Conservation (phyloP, 2,113 vertebrate genomes). For the Zosterops lateralis region DNA sequence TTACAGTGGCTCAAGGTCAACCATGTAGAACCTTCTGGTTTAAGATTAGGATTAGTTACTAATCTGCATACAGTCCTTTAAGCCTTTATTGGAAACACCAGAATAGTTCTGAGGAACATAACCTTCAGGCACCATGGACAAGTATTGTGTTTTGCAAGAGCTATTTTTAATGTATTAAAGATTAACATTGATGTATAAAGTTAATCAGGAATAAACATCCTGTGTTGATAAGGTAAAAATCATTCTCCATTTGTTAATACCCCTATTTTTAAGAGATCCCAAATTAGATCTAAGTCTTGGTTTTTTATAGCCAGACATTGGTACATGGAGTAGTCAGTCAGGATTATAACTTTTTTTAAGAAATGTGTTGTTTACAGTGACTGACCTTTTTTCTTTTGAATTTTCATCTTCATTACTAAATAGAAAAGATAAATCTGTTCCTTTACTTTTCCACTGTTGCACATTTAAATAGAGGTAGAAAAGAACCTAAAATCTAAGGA, state of each 20-base stretch:
- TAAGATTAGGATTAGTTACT: not conserved
- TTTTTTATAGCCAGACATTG: not conserved
- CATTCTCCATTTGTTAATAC: not conserved
- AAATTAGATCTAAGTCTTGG: not conserved
- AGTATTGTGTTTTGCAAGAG: not conserved
- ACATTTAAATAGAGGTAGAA: not conserved
- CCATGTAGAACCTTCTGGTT: not conserved
- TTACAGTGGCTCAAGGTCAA: not conserved
- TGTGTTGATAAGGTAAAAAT: not conserved
- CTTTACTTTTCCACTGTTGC: not conserved
- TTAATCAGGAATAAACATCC: conserved; percentile 2
- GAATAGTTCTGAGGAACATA: not conserved
- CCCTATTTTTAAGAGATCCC: not conserved
- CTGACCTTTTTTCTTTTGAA: not conserved
- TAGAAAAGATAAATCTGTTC: not conserved
- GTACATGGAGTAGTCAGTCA: not conserved
- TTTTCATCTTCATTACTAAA: not conserved
- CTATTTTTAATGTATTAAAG: not conserved
- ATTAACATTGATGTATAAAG: not conserved
- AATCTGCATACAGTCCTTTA: not conserved
- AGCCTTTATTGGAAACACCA: not conserved
- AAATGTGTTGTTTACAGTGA: not conserved
- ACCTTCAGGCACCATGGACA: not conserved
- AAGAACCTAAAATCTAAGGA: not conserved
- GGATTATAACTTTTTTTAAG: not conserved